Evolutionary conservation across 2,888 invertebrate genomes (phyloP).

Genomic region (Ophioninae sp.): DNA sequence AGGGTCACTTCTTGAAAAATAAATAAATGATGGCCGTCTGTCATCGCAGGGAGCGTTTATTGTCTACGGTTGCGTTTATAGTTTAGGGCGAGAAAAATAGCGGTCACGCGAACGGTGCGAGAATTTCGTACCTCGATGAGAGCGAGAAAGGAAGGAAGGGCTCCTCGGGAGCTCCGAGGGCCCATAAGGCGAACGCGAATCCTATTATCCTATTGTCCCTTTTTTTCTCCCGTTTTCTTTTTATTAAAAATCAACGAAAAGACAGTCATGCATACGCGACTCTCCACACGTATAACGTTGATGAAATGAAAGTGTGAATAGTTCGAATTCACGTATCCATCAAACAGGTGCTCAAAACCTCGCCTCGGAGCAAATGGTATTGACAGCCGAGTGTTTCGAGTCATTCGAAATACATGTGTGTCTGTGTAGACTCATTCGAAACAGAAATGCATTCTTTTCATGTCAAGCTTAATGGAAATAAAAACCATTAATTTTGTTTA

Average conservation of each 20-base stretch:
- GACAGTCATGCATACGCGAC: conserved; percentile 33
- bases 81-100: conserved; percentile 30
- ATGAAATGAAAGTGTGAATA: conserved; percentile 27
- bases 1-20: neutral
- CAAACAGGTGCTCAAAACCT: conserved; percentile 70
- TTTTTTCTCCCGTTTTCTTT: conserved; percentile 17
- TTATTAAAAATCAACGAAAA: conserved; percentile 45
- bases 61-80: conserved; percentile 19
- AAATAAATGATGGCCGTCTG: conserved; percentile 39
- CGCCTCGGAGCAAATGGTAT: conserved; percentile 61
- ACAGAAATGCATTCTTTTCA: too few species aligned
- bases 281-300: neutral
- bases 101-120: conserved; percentile 52
- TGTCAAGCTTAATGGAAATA: too few species aligned
- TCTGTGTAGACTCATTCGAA: neutral
- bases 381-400: conserved; percentile 66
- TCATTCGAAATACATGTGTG: conserved; percentile 63
- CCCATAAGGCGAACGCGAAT: conserved; percentile 52
- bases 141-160: conserved; percentile 13
- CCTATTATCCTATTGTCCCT: conserved; percentile 29
- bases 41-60: conserved; percentile 20
- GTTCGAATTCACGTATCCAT: conserved; percentile 20
- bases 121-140: conserved; percentile 12
- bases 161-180: conserved; percentile 46
- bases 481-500: too few species aligned